Base-by-base conservation (phyloP, 2,888 invertebrate genomes). In the Yponomeuta plumbellus region DNA sequence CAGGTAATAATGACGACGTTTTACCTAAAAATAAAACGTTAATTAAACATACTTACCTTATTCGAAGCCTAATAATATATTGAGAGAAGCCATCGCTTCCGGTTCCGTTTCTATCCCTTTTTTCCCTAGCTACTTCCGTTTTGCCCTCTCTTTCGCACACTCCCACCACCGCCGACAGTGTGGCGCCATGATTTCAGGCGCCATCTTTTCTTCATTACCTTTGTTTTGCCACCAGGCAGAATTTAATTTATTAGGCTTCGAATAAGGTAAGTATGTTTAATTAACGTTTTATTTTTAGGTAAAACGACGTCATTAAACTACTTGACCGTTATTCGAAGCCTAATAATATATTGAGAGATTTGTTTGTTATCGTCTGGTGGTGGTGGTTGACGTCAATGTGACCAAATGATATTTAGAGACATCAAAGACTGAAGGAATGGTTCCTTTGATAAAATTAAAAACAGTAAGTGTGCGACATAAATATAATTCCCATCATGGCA, bases 311-410 rank as follows among this genome's bases (percentile, higher is more conserved):
- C 64, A 64, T 64, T 66, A 66, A 64, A 58, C 23, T 20, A 39
- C 58, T 59, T 44, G 34, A 22, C 65, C 39, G 21, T 64, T 34
- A 64, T 64, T 26, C 57, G 61, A 61, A 5, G 56, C 62, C 61
- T 64, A 59, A 34, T 57, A 57, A 57, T 57, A 52, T 13, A 23
- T 44, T 61, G 61, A 62, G 64, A 61, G 61, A 62, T n/a, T n/a
- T 66, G 56, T 66, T 21, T 66, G 66, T 59, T 67, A 67, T 67
- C 61, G 61, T 39, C 62, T 62, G 62, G 62, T 62, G 62, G 62
- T 39, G 62, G 17, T 62, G 62, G 39, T 21, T 57, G 20, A 61
- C 61, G 62, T 62, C 62, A 62, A 39, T 62, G 39, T 34, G 62
- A 62, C n/a, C 21, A 62, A 39, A 39, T 34, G 39, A 62, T 39